A percentile compares a stretch with the other conserved stretches of the same genome.
Conservation (phyloP, 2,113 vertebrate species). For the Serinus canaria region DNA sequence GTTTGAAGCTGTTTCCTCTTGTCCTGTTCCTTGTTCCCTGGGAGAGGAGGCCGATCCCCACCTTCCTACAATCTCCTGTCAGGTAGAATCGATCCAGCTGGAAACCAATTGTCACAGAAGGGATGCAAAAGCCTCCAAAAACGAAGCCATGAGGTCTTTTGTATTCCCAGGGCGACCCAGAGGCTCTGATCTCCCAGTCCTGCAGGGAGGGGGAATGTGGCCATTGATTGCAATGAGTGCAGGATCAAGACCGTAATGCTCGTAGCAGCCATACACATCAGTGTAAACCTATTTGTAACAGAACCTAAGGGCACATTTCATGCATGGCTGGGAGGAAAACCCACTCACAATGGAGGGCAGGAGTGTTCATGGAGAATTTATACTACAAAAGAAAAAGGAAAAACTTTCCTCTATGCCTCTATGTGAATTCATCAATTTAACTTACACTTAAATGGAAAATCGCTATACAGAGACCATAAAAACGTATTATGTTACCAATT, state of each 20-base stretch:
- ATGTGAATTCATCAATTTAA: slow-evolving; percentile 75
- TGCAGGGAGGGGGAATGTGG: not conserved
- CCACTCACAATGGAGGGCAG: slow-evolving; percentile 60
- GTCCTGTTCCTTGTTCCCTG: not conserved
- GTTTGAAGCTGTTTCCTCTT: rapidly evolving
- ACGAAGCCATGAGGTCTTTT: not conserved
- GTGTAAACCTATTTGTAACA: slow-evolving; percentile 55
- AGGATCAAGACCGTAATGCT: slow-evolving; percentile 60
- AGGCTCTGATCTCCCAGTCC: not conserved
- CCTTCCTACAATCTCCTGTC: not conserved
- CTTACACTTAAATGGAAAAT: slow-evolving; percentile 75
- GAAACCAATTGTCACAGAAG: not conserved
- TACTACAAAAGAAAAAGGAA: slow-evolving; percentile 62
- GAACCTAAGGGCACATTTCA: slow-evolving; percentile 67
- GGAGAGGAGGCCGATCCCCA: not conserved
- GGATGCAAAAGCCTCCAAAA: not conserved
- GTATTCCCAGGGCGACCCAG: not conserved
- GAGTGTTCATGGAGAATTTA: slow-evolving; percentile 68
- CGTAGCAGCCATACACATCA: slow-evolving; percentile 41
- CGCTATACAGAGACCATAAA: slow-evolving; percentile 75
- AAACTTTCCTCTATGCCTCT: slow-evolving; percentile 62
- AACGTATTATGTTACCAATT: slow-evolving; percentile 71
- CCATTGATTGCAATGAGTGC: slow-evolving; percentile 54
- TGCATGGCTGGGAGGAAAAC: slow-evolving; percentile 47
- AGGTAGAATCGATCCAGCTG: rapidly evolving